Base-by-base conservation (phyloP, 2,888 invertebrate species). In the Prosopocoilus inquinatus region DNA sequence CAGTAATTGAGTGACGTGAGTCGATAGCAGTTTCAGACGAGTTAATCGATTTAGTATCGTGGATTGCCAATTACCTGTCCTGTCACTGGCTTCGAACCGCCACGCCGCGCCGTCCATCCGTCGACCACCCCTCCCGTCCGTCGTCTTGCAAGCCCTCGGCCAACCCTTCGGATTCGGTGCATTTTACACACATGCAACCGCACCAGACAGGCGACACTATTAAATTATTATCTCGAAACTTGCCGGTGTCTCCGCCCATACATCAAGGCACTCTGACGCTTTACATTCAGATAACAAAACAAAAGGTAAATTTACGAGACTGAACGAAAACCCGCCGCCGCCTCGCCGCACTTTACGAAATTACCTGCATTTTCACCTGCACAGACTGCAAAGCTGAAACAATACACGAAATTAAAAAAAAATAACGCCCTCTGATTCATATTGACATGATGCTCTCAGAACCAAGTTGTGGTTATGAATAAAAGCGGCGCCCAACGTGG, bases 41-140 rank as follows among this genome's bases (percentile, higher is more conserved):
- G 52, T 65, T 70, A 70, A 70, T 70, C 70, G 68, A 71, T 71
- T 69, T 69, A 67, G 67, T 61, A 69, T 67, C 66, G 63, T 62
- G 65, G 64, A 69, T 69, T 70, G 66, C 59, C 68, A 70, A 71
- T 71, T 71, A 70, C 67, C 67, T 67, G 66, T 59, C 62, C 64
- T 67, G 68, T 68, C 68, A 68, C 59, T 44, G 35, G 43, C 46
- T 48, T 16, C 43, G 7, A 51, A 13, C 36, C 34, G 9, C 36
- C 15, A 33, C 47, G 11, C 44, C 44, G 44, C 9, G 12, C n/a
- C 45, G 28, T 15, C 45, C 13, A n/a, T 9, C 46, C 9, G n/a
- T 9, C 28, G 11, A 16, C 15, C 15, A 44, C 4, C 44, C 11
- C 44, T 5, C 38, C 38, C 11, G 38, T 8, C 8, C 35, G 8